Base-by-base conservation (phyloP, 2,113 vertebrate genomes). In the Amphiprion ocellaris region DNA sequence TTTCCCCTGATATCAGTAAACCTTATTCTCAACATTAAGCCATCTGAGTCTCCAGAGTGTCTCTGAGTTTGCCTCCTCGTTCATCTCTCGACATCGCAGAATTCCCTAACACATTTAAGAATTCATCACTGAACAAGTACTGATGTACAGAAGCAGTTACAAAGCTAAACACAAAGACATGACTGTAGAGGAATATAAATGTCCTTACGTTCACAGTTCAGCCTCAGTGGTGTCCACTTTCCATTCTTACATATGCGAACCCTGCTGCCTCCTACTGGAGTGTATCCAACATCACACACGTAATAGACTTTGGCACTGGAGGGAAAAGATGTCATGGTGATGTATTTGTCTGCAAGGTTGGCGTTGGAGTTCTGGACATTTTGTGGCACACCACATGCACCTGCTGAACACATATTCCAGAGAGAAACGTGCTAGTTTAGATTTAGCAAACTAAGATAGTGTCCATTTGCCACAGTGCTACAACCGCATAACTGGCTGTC, bases 131-230 rank as follows among this genome's bases (percentile, higher is more conserved):
- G 39, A 41, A 41, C 2, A 11, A 6, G 6, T 9, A 41, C 7
- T 11, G 9, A 10, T 10, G 39, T 41, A 30, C 30, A 30, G 30
- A 30, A 30, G 6, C 30, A 5, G 30, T 12, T 41, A 10, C 11
- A 12, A 41, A 26, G 9, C 4, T 14, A 64, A 11, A 41, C 23
- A 58, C 1, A 24, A 28, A 67, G 30, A 30, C 30, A 30, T 8
- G n/a, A 55, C n/a, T 44, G 21, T 15, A 28, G 53, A 30, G 19
- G 21, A 46, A 58, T 12, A 5, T 6, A 21, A 49, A 46, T 23
- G 50, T n/a, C 11, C 89, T 84, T 77, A 93, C 92, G 63, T 89
- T 84, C 41, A 73, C 92, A 93, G 23, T 19, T 76, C 0, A 92
- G 59, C 30, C 0, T 3, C 74, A 89, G 54, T 0, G 39, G 60